Evolutionary conservation across 2,888 invertebrate genomes (phyloP).

Genomic region (Thyatira batis): DNA sequence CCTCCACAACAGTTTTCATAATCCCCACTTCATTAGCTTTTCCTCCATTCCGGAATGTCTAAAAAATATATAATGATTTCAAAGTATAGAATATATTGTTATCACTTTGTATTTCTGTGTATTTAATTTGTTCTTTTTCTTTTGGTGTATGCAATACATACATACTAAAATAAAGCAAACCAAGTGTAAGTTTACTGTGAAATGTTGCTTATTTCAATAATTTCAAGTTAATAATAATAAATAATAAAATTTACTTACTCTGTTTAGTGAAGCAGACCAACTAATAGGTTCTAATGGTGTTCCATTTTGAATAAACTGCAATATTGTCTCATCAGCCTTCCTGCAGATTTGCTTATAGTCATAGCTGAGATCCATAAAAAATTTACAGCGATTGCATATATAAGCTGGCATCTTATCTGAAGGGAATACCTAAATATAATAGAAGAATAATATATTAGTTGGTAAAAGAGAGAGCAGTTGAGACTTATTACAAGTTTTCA

Average conservation of each 20-base stretch:
- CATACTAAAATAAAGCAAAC: too few species aligned
- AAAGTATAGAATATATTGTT: conserved; percentile 9
- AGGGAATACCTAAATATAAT: conserved; percentile 75
- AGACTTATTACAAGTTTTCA: too few species aligned
- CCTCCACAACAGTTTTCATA: conserved; percentile 60
- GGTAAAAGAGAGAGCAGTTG: not conserved
- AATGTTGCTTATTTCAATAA: not conserved
- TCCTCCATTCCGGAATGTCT: conserved; percentile 34
- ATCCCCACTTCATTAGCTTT: conserved; percentile 35
- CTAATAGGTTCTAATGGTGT: conserved; percentile 78
- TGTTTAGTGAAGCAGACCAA: conserved; percentile 66
- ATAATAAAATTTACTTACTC: conserved; percentile 48
- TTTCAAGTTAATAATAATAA: not conserved
- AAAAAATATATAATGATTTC: conserved; percentile 16
- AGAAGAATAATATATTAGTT: not conserved
- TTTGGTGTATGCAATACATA: too few species aligned
- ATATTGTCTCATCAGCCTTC: conserved; percentile 86
- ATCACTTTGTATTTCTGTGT: too few species aligned
- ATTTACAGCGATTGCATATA: conserved; percentile 86
- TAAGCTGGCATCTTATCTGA: conserved; percentile 89
- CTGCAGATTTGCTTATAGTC: conserved; percentile 89
- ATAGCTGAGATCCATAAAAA: conserved; percentile 86
- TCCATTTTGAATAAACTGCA: conserved; percentile 86
- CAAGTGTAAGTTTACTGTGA: too few species aligned
- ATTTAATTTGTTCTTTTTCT: too few species aligned